Evolutionary conservation across 2,888 invertebrate species (phyloP).

Genomic region (Frankliniella intonsa): DNA sequence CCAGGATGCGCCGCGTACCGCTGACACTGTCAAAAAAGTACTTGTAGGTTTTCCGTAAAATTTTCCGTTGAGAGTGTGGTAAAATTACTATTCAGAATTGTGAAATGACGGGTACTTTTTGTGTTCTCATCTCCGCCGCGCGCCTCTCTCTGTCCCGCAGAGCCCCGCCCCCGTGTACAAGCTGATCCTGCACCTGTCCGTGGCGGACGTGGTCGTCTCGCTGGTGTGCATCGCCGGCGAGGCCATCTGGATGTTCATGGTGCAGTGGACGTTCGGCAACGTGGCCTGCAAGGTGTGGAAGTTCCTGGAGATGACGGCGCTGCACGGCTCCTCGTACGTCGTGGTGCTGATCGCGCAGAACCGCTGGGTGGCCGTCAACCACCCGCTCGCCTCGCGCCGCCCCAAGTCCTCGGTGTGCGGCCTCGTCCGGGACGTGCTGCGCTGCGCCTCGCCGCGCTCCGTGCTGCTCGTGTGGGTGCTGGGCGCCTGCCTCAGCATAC

Average conservation of each 20-base stretch:
- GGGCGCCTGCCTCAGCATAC: conserved; percentile 68
- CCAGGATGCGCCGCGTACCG: not conserved
- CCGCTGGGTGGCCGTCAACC: conserved; percentile 73
- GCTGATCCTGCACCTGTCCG: conserved; percentile 73
- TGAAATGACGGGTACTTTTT: not conserved
- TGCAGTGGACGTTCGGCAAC: conserved; percentile 76
- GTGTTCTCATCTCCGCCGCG: not conserved
- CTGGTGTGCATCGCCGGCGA: conserved; percentile 77
- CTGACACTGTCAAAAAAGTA: not conserved
- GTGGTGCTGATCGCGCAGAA: conserved; percentile 78
- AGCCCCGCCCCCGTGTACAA: conserved; percentile 54
- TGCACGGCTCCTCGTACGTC: conserved; percentile 77
- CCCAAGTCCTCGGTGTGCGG: conserved; percentile 42
- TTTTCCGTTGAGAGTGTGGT: too few species aligned
- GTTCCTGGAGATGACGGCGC: conserved; percentile 73
- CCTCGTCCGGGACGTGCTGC: conserved; percentile 57
- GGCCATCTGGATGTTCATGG: conserved; percentile 73
- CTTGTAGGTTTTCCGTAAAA: not conserved
- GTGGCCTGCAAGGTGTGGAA: conserved; percentile 73
- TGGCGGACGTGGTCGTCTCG: conserved; percentile 76
- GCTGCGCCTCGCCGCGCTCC: conserved; percentile 56
- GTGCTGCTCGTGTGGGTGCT: conserved; percentile 67
- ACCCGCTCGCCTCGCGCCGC: conserved; percentile 62
- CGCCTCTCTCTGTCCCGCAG: not conserved
- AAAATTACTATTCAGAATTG: too few species aligned